Evolutionary conservation across 2,113 vertebrate genomes (phyloP).

Genomic region (Mesoclemmys tuberculata): DNA sequence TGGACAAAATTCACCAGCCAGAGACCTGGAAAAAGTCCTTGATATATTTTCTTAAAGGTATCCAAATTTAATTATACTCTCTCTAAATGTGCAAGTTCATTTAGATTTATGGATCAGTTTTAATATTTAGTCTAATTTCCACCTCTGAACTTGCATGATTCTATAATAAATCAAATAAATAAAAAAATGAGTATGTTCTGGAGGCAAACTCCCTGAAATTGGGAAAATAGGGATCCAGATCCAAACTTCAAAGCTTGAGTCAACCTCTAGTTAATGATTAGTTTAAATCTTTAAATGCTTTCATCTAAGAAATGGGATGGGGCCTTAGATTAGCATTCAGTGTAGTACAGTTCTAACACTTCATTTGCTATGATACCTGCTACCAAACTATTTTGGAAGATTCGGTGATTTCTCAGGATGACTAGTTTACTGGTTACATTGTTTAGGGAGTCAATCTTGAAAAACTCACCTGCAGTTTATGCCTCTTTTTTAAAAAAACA

Average conservation of each 20-base stretch:
- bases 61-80: conserved; percentile 3
- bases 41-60: not conserved
- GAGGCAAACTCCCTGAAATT: not conserved
- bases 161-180: not conserved
- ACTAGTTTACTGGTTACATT: not conserved
- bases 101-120: not conserved
- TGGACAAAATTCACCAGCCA: too few species aligned
- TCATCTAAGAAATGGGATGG: not conserved
- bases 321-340: not conserved
- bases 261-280: not conserved
- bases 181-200: not conserved
- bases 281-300: too few species aligned
- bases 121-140: not conserved
- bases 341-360: not conserved
- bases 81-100: not conserved
- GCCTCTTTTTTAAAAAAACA: not conserved
- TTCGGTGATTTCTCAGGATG: not conserved
- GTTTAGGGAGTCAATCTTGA: not conserved
- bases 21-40: not conserved
- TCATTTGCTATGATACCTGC: not conserved
- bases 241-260: not conserved
- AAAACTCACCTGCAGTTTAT: not conserved
- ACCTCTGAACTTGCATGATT: not conserved
- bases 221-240: not conserved
- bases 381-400: not conserved